These are phyloP conservation scores for Thripadectes ignobilis DNA, from an alignment of 2,797 vertebrate species.

Conservation along the genomic window DNA sequence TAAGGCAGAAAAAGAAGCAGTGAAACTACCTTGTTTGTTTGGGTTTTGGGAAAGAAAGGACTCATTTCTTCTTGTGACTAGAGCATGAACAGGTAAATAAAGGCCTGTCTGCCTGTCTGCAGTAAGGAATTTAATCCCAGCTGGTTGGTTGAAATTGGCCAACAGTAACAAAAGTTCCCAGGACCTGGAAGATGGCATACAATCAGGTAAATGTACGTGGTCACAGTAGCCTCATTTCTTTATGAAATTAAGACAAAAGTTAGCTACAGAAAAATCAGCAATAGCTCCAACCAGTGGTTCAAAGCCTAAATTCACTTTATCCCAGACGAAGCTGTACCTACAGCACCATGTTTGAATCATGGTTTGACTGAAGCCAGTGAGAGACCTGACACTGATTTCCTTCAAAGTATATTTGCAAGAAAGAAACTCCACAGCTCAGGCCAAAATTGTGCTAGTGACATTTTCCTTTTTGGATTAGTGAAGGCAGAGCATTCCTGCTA, in stretches of 20 bases:
- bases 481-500: neutral
- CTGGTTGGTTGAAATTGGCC: neutral
- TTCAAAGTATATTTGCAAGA: neutral
- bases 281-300: neutral
- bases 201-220: neutral
- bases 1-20: constrained; percentile 44
- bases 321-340: neutral
- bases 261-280: neutral
- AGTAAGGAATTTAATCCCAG: neutral
- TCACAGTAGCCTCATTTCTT: neutral
- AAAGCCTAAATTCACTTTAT: neutral
- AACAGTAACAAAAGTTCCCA: neutral
- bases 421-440: fast-evolving
- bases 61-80: neutral
- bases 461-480: neutral
- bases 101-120: neutral
- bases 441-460: neutral
- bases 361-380: neutral
- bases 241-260: neutral
- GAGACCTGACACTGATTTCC: neutral
- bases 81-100: neutral
- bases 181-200: neutral
- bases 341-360: neutral
- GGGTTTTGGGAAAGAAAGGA: neutral
- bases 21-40: constrained; percentile 25